These are phyloP conservation scores for Drosophila bifasciata DNA, from an alignment of 1,140 invertebrate species.

Conservation along the genomic window DNA sequence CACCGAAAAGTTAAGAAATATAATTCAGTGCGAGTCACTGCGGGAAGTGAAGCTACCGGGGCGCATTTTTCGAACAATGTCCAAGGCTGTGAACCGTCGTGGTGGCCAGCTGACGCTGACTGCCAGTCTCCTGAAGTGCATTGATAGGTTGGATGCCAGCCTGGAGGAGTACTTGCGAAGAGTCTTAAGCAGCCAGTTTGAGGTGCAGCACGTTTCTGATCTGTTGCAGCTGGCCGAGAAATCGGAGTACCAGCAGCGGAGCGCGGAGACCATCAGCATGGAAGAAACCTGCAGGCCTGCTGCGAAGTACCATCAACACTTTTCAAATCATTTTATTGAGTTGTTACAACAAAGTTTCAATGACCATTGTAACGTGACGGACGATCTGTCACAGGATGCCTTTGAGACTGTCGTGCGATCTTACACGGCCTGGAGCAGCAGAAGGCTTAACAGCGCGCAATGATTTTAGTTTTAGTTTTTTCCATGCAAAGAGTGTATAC, in stretches of 20 bases:
- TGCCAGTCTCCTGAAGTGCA: no score
- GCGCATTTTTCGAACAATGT: neutral
- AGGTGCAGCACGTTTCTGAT: neutral
- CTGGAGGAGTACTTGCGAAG: no score
- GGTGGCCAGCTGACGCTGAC: no score
- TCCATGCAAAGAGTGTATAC: no score
- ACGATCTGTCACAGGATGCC: neutral
- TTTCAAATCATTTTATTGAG: conserved; percentile 4
- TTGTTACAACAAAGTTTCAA: conserved; percentile 12
- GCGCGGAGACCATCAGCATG: neutral
- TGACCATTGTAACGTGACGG: conserved; percentile 7
- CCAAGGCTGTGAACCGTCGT: no score
- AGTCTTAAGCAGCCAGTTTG: neutral
- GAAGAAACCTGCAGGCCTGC: neutral
- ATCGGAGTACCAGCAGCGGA: neutral
- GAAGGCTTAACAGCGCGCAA: neutral
- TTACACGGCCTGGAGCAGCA: conserved; percentile 3
- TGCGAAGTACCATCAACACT: neutral
- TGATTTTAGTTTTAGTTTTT: no score
- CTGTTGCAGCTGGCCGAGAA: neutral
- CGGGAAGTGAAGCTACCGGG: neutral
- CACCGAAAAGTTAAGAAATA: neutral
- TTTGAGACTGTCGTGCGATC: conserved; percentile 12
- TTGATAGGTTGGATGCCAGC: no score
- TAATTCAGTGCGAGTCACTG: neutral